Base-by-base conservation (phyloP, 2,888 invertebrate genomes). In the Lepidochitona cinerea region DNA sequence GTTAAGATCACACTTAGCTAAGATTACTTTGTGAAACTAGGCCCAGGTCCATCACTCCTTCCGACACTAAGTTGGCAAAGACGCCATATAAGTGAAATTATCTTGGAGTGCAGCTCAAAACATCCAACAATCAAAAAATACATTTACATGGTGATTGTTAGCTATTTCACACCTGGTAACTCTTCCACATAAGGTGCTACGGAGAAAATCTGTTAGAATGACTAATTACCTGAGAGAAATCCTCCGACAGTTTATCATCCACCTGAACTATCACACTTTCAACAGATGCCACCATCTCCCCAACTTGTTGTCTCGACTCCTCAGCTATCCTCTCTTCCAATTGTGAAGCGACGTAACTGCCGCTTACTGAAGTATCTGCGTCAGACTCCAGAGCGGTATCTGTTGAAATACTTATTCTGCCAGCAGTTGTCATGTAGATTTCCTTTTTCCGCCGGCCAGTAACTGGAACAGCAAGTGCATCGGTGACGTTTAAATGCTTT, bases 401-500 rank as follows among this genome's bases (percentile, higher is more conserved):
- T 12, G 77, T 77, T 0, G 79, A 74, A 33, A 86, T 79, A 72
- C 86, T 86, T 70, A 85, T 84, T 23, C 82, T 72, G 5, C 85
- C 86, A 29, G 83, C 84, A 6, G 83, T 79, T 9, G 86, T 85
- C 69, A 80, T 76, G 68, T 79, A 86, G 18, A 85, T 78, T 72
- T 85, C 85, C 41, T 82, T 82, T 52, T 77, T 76, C 53, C 78
- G 69, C 29, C 54, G 23, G 4, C 49, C 7, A n/a, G n/a, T n/a
- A n/a, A n/a, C n/a, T n/a, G n/a, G n/a, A n/a, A n/a, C n/a, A n/a
- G n/a, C n/a, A n/a, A n/a, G n/a, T n/a, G n/a, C n/a, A n/a, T n/a
- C n/a, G n/a, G n/a, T n/a, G n/a, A n/a, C n/a, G 7, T 49, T 23
- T 4, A 7, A 23, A 49, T n/a, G 49, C 3, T 18, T n/a, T 1